Base-by-base conservation (phyloP, 2,797 vertebrate genomes). In the Aphelocoma californica region DNA sequence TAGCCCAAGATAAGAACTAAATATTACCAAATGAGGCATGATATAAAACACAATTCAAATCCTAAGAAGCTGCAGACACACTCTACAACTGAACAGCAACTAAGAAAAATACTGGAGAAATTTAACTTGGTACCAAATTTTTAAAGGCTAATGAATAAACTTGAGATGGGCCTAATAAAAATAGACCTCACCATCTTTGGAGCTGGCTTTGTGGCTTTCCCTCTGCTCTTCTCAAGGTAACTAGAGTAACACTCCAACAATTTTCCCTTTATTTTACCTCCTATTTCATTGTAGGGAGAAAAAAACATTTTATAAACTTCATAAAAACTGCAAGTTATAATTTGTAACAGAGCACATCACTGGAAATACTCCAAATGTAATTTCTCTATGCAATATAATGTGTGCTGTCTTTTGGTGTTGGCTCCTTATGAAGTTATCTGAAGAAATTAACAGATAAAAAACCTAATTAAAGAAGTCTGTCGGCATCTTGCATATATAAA, bases 381-480 rank as follows among this genome's bases (percentile, higher is more conserved):
- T 81, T 83, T 91, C 25, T 51, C 32, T 70, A 57, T 10, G 9
- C 25, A 71, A 71, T 56, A 28, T 9, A 83, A 60, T 1, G 14
- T 8, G 7, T 69, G 8, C 14, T 45, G 34, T 38, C 23, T 65
- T 84, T 77, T 83, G 57, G 17, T 42, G 40, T 32, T 82, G 36
- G 20, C 9, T 84, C 61, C 42, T 50, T 69, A 34, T 45, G 32
- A 90, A 45, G 26, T 62, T 78, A 62, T 14, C 23, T 24, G 31
- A 87, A n/a, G 36, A 73, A 78, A 71, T 56, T 14, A 91, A 74
- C 20, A 82, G 65, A 70, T 20, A 77, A 86, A 90, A 71, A 44
- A 4, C 7, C 69, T 81, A 17, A 56, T 25, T 12, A 26, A 29
- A 73, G 65, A 62, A 56, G 10, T n/a, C 34, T 82, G 18, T 18